Evolutionary conservation across 2,797 vertebrate genomes (phyloP), one percentile per base, ranked within the genome.

Genomic region (Eulemur rubriventer): DNA sequence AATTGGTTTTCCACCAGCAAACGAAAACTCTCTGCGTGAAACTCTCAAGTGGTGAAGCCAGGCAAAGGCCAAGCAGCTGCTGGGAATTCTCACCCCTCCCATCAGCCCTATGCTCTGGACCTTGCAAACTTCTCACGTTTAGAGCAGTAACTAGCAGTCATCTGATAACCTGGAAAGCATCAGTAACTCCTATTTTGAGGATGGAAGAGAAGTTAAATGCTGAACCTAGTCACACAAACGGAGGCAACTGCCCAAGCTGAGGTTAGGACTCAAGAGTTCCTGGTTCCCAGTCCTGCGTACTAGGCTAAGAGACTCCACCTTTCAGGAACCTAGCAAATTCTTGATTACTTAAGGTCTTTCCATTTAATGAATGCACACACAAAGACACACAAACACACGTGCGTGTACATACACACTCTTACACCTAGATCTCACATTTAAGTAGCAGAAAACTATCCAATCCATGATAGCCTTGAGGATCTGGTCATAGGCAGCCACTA

Each of bases 1-100:
- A 98, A 98, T 98, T 98, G 98, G 97, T 98, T 98, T 98, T 98
- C 98, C 97, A 97, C 98, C 97, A 97, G 97, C 98, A 98, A 98
- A 98, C 95, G 93, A 97, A 98, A 97, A 97, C 95, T 50, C 7
- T 96, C 92, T 89, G n/a, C 57, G 43, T 96, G 97, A 97, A 97
- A 91, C 90, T 97, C 94, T 94, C 73, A 38, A 85, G 72, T 86
- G 97, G 94, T 14, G 55, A 86, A 38, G 84, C 88, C 96, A 76
- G 97, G 91, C 92, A 93, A 91, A 97, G 81, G 83, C 91, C 65
- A 93, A 93, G 85, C 96, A 90, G 96, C 95, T 96, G 94, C 94
- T 81, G 50, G 94, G 89, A 84, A 94, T 75, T 59, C 59, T 92
- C 96, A 41, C 80, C 85, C n/a, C 67, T 93, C 79, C 2, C 1